These are phyloP conservation scores for Solea senegalensis DNA, from an alignment of 2,113 vertebrate genomes.

Conservation along the genomic window DNA sequence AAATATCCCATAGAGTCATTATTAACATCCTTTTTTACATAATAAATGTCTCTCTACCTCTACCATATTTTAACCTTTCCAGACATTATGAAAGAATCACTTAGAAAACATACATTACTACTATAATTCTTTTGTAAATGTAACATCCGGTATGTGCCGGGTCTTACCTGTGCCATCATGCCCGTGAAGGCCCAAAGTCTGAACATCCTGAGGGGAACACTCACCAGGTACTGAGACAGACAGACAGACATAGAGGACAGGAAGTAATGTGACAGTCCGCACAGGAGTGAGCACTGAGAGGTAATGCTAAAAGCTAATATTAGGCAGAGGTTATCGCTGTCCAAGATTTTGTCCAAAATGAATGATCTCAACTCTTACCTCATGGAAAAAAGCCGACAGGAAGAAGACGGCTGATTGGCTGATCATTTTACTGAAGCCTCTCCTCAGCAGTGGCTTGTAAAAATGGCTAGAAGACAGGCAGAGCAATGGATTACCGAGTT, in stretches of 20 bases:
- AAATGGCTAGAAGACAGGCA: slow-evolving; percentile 83
- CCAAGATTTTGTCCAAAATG: slow-evolving; percentile 7
- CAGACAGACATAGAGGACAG: not conserved
- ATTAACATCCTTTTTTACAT: not conserved
- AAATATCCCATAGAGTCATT: slow-evolving; percentile 1
- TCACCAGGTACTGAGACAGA: slow-evolving; percentile 87
- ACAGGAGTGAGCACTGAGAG: not conserved
- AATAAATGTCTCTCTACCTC: not conserved
- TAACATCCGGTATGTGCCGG: not conserved
- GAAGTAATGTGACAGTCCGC: not conserved
- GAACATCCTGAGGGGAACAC: slow-evolving; percentile 94
- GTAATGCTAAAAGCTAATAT: not conserved
- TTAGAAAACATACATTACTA: too few relatives aligned
- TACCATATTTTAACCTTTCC: not conserved
- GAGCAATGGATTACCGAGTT: slow-evolving; percentile 6
- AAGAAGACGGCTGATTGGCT: slow-evolving; percentile 88
- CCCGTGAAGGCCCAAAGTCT: slow-evolving; percentile 92
- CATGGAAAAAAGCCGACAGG: slow-evolving; percentile 91
- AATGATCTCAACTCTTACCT: slow-evolving; percentile 79
- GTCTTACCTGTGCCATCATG: slow-evolving; percentile 92
- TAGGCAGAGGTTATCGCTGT: not conserved
- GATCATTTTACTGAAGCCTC: slow-evolving; percentile 81
- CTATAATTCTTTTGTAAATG: not conserved
- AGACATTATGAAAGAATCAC: not conserved
- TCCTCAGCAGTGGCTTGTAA: slow-evolving; percentile 89